Conservation (phyloP, 2,888 invertebrate genomes). For the Pherbina coryleti region DNA sequence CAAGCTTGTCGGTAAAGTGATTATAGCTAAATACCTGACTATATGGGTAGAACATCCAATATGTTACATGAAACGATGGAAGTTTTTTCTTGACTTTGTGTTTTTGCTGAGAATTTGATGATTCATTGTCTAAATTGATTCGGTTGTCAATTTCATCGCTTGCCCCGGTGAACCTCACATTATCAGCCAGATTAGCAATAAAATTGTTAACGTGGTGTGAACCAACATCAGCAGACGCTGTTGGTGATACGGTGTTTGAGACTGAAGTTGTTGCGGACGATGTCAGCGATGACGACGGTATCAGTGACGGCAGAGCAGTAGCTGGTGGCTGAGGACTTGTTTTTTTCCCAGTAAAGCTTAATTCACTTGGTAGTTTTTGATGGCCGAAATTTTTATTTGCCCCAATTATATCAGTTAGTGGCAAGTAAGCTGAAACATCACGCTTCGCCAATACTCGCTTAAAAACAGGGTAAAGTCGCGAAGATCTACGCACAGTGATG, state of each 20-base stretch:
- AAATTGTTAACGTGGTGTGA: constrained; percentile 60
- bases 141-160: constrained; percentile 58
- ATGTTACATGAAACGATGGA: constrained; percentile 75
- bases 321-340: constrained; percentile 50
- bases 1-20: not conserved
- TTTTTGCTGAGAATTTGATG: constrained; percentile 19
- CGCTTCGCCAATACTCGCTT: constrained; percentile 55
- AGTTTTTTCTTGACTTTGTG: constrained; percentile 51
- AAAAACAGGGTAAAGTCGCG: constrained; percentile 62
- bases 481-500: constrained; percentile 61
- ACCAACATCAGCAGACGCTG: constrained; percentile 1
- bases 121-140: constrained; percentile 47
- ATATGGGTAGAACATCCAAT: constrained; percentile 80
- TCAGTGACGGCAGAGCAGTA: not conserved
- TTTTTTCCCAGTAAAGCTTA: not conserved
- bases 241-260: constrained; percentile 19
- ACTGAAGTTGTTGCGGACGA: not conserved
- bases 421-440: constrained; percentile 26
- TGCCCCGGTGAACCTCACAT: constrained; percentile 64
- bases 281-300: not conserved
- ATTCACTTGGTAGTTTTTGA: not conserved
- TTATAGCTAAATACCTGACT: constrained; percentile 72
- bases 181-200: constrained; percentile 66
- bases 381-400: not conserved
- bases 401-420: constrained; percentile 18